Conservation (phyloP, 2,797 vertebrate species). For the Hydrophis major region DNA sequence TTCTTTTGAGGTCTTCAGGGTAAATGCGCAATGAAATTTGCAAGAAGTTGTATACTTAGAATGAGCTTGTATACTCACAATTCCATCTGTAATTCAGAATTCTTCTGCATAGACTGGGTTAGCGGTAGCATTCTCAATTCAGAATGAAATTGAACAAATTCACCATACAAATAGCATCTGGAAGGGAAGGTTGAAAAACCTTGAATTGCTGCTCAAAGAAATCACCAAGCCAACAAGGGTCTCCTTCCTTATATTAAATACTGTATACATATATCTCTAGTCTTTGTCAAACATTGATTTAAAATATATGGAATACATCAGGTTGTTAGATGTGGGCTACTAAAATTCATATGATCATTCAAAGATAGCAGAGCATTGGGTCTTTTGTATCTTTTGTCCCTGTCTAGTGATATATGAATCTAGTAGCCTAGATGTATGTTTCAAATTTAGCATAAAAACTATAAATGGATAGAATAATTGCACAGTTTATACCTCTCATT, state of each 20-base stretch:
- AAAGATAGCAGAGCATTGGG: background rate
- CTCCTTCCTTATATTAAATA: background rate
- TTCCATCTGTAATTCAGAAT: background rate
- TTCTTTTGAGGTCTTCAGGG: background rate
- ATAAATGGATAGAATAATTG: background rate
- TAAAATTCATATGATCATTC: background rate
- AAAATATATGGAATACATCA: background rate
- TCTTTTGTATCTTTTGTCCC: background rate
- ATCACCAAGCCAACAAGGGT: background rate
- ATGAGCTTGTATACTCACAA: background rate
- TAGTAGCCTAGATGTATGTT: background rate
- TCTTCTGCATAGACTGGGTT: background rate
- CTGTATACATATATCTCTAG: background rate
- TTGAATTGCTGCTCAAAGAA: background rate
- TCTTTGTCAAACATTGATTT: background rate
- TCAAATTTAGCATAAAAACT: background rate
- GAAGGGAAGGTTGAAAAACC: background rate
- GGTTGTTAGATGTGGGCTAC: background rate
- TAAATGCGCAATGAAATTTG: background rate
- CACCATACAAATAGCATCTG: background rate
- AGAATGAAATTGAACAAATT: background rate
- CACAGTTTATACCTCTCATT: background rate
- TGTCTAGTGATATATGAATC: background rate
- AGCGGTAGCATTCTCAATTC: background rate
- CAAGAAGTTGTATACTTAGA: background rate